Evolutionary conservation across 2,888 invertebrate species (phyloP).

Genomic region (Campoletis raptor): DNA sequence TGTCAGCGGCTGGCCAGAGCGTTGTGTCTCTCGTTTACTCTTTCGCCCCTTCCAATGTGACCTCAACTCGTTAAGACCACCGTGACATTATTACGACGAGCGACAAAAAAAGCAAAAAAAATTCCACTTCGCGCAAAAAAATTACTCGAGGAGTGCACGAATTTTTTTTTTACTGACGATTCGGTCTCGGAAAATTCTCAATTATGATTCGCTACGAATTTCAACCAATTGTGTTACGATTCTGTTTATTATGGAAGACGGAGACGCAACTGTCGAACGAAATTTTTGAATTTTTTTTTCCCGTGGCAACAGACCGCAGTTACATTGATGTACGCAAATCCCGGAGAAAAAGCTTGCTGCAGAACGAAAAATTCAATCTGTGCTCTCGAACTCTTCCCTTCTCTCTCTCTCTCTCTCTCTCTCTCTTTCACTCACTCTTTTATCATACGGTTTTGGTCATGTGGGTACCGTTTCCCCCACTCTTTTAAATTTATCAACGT

Average conservation of each 20-base stretch:
- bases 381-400: neutral
- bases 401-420: conserved; percentile 11
- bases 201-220: neutral
- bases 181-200: neutral
- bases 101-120: conserved; percentile 75
- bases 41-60: conserved; percentile 79
- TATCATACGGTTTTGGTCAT: neutral
- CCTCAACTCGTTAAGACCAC: conserved; percentile 79
- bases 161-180: neutral
- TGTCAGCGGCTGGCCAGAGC: conserved; percentile 63
- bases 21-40: conserved; percentile 77
- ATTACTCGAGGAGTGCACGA: neutral
- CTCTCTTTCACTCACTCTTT: conserved; percentile 3
- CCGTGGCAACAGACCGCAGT: conserved; percentile 50
- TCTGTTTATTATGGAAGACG: neutral
- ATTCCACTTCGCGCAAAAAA: neutral
- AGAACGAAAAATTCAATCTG: conserved; percentile 26
- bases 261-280: neutral
- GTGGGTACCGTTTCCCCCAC: conserved; percentile 21
- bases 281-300: conserved; percentile 34
- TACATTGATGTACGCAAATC: conserved; percentile 47
- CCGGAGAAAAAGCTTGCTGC: conserved; percentile 13
- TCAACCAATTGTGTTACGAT: neutral
- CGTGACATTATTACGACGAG: conserved; percentile 71
- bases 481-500: conserved; percentile 27